Percentiles rank a stretch among this genome's conserved stretches.
phyloP scores from a whole-genome alignment of 2,113 vertebrate genomes.

The Thamnaconus septentrionalis region DNA sequence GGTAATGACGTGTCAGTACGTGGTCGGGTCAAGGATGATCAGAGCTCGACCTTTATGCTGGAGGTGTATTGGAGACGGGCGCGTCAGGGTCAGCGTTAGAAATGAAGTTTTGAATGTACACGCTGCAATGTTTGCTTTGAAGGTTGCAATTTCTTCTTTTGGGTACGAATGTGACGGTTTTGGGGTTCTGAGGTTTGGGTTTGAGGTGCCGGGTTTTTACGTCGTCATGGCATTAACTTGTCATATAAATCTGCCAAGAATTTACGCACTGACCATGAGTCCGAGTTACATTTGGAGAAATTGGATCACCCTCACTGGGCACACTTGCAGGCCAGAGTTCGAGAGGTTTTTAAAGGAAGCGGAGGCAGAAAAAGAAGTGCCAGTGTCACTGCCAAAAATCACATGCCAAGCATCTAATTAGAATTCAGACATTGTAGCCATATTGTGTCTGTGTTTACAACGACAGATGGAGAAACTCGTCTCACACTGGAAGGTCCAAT shows the following conservation, averaged over 20 bases:
- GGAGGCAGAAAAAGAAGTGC: neutral
- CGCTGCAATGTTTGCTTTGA: conserved; percentile 39
- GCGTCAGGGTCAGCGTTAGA: neutral
- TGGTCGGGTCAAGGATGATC: conserved; percentile 5
- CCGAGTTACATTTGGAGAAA: conserved; percentile 40
- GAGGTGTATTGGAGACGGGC: neutral
- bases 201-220: conserved; percentile 16
- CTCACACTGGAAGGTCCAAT: neutral
- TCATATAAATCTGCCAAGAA: conserved; percentile 4
- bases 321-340: neutral
- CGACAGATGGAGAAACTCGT: neutral
- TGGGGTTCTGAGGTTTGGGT: neutral
- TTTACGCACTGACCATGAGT: neutral
- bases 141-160: conserved; percentile 15
- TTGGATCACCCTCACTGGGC: conserved; percentile 1
- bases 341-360: no score
- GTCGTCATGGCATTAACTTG: conserved; percentile 8
- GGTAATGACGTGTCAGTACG: conserved; percentile 6
- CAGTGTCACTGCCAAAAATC: conserved; percentile 27
- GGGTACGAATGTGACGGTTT: conserved; percentile 8
- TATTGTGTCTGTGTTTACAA: conserved; percentile 33
- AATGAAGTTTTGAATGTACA: conserved; percentile 51
- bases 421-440: conserved; percentile 11
- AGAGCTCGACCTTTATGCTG: neutral
- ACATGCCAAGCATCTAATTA: neutral